Conservation (phyloP, 2,113 vertebrate genomes). For the Sialia sialis region DNA sequence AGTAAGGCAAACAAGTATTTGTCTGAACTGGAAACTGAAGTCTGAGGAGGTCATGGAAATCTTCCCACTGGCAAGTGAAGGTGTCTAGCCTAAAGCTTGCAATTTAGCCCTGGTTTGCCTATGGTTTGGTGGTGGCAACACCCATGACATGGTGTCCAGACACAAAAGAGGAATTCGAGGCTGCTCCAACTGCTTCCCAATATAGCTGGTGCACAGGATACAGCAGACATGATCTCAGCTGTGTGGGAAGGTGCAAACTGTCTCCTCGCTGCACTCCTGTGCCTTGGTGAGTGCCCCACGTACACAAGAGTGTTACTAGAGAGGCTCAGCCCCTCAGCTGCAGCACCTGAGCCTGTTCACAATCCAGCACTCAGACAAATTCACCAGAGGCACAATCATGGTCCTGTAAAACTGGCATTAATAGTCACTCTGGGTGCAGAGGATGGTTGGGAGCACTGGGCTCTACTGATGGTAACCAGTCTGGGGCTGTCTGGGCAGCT, state of each 20-base stretch:
- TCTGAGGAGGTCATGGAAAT: background rate
- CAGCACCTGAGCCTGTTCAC: background rate
- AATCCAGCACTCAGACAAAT: background rate
- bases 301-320: background rate
- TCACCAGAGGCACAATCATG: background rate
- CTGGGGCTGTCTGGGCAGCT: background rate
- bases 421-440: background rate
- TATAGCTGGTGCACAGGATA: background rate
- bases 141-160: background rate
- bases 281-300: background rate
- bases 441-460: background rate
- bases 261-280: background rate
- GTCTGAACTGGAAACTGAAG: background rate
- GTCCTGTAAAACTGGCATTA: background rate
- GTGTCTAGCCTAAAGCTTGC: background rate
- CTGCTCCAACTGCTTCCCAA: background rate
- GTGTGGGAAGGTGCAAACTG: background rate
- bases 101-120: background rate
- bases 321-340: background rate
- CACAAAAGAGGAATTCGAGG: constrained; percentile 18
- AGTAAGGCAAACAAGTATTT: background rate
- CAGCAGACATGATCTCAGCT: constrained; percentile 51
- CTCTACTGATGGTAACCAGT: background rate
- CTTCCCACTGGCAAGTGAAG: background rate
- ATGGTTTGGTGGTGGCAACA: background rate